Evolutionary conservation across 2,888 invertebrate genomes (phyloP).

Genomic region (Sarcophaga subvicina): DNA sequence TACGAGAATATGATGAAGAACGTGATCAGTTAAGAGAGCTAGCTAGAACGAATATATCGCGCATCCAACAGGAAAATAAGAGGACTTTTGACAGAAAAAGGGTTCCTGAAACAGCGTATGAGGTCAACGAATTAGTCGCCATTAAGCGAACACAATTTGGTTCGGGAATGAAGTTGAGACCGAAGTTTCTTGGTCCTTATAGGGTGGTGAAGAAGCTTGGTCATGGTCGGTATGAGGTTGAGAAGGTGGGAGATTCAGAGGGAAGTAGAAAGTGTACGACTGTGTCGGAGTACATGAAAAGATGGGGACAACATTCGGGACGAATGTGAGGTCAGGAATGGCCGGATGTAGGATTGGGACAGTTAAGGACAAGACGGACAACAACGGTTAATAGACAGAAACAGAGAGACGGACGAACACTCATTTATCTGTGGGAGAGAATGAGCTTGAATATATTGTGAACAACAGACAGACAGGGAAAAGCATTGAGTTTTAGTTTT

Average conservation of each 20-base stretch:
- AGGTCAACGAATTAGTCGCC: neutral
- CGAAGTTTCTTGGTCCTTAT: constrained; percentile 2
- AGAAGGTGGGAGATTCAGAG: neutral
- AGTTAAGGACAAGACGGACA: neutral
- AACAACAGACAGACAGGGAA: too few species aligned
- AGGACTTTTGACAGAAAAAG: neutral
- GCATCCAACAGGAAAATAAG: neutral
- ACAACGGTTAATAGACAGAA: neutral
- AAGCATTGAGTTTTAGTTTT: too few species aligned
- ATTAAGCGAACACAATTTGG: neutral
- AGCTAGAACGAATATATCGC: constrained; percentile 11
- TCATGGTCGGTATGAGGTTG: too few species aligned
- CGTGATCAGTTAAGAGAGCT: neutral
- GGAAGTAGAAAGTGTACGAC: neutral
- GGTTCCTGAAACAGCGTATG: neutral
- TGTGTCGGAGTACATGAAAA: neutral
- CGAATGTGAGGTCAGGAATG: neutral
- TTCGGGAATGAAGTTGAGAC: neutral
- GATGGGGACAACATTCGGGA: neutral
- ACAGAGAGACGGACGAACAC: too few species aligned
- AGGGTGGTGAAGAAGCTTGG: neutral
- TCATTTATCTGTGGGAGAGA: too few species aligned
- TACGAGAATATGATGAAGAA: neutral
- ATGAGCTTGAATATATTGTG: too few species aligned
- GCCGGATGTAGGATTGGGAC: neutral